Evolutionary conservation across 2,888 invertebrate genomes (phyloP), one percentile per base, ranked within the genome.

Genomic region (Cerceris rybyensis): DNA sequence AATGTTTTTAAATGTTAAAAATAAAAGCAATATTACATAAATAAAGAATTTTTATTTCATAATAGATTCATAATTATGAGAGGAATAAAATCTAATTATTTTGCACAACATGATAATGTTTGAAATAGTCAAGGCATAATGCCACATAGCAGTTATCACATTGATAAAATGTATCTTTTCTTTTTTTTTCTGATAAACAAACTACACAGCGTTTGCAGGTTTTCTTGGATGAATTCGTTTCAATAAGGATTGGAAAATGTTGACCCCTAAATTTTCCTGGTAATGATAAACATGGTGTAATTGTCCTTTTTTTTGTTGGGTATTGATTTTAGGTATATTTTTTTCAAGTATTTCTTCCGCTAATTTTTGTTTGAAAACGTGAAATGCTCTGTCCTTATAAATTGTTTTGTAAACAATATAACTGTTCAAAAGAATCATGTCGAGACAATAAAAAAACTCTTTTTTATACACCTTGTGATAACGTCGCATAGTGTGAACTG

Each of bases 331-430:
- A 39, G 6, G 50, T 52, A 13, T 65, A 57, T 66, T 66, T 46
- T 66, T 1, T 66, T 66, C 66, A 55, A 66, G 8, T 46, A 57
- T 66, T 57, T 57, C 57, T 65, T 65, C 54, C 5, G 64, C 54
- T 65, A 65, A 54, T 52, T 65, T 65, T 65, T 65, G 42, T 11
- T 65, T 16, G 54, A 54, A 65, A 8, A 54, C 54, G 64, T 65
- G 64, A 65, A 65, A 65, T 65, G 54, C 64, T 54, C 54, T 63
- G 9, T n/a, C 39, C n/a, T 63, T 50, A 39, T 50, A 14, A 50
- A 63, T 55, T 17, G 55, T 55, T 43, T 65, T 52, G 42, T 7
- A 43, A 66, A 55, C 14, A 66, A 57, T 14, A 54, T 54, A 54
- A 54, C 54, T 16, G 7, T 16, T n/a, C 2, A n/a, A 54, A 54